These are phyloP conservation scores for Ailuropoda melanoleuca DNA, from an alignment of 2,113 vertebrate genomes.

Conservation along the genomic window DNA sequence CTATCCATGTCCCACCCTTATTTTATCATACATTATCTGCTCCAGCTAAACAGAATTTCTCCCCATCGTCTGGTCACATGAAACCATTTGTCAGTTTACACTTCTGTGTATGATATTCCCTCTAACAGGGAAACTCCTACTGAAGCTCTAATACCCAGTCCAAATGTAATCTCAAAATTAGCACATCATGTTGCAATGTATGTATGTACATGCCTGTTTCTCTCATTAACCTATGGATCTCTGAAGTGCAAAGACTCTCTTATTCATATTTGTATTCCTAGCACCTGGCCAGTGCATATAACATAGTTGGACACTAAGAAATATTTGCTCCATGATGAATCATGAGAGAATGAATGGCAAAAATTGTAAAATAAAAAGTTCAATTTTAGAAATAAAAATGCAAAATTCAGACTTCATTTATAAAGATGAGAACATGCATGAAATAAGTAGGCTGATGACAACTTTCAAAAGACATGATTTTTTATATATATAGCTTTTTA, in stretches of 20 bases:
- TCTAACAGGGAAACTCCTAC: background rate
- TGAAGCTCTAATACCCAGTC: background rate
- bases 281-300: background rate
- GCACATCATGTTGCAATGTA: background rate
- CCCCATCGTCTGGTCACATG: background rate
- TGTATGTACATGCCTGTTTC: background rate
- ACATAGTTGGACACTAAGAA: background rate
- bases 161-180: background rate
- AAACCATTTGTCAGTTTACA: background rate
- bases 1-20: background rate
- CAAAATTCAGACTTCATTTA: slow-evolving; percentile 23
- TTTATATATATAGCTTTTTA: slow-evolving; percentile 39
- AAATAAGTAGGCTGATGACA: slow-evolving; percentile 53
- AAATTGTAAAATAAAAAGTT: background rate
- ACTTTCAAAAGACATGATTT: slow-evolving; percentile 33
- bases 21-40: background rate
- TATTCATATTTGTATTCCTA: background rate
- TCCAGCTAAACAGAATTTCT: background rate
- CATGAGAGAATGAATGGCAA: background rate
- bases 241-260: background rate
- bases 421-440: slow-evolving; percentile 47
- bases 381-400: slow-evolving; percentile 6
- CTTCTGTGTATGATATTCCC: background rate
- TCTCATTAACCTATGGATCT: background rate
- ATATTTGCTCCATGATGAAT: background rate